These are phyloP conservation scores for Galerucella pusilla DNA, from an alignment of 2,888 invertebrate genomes.

Conservation along the genomic window DNA sequence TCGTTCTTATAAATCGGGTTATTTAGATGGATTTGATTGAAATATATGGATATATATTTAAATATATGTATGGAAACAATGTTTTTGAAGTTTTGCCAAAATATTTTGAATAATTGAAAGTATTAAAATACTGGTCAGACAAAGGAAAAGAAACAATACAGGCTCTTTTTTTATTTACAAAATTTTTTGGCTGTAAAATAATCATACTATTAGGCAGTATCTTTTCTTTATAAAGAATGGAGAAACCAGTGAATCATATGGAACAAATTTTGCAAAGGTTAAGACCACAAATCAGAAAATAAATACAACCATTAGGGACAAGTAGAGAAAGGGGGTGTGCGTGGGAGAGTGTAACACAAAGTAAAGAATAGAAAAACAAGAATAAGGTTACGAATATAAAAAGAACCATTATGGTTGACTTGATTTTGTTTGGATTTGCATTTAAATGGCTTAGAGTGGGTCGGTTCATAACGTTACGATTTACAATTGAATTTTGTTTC, in stretches of 20 bases:
- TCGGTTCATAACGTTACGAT: neutral
- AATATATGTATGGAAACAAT: no score
- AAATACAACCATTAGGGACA: slow-evolving; percentile 25
- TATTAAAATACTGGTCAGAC: no score
- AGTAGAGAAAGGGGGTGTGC: neutral
- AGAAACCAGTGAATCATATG: neutral
- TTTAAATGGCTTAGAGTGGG: slow-evolving; percentile 10
- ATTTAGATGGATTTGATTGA: no score
- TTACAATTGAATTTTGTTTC: slow-evolving; percentile 5
- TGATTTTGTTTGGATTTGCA: slow-evolving; percentile 10
- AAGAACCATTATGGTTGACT: slow-evolving; percentile 6
- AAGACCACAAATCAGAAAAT: neutral
- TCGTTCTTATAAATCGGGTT: no score
- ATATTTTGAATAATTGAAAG: no score
- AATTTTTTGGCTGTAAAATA: no score
- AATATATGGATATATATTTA: no score
- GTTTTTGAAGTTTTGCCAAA: no score
- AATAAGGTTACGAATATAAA: slow-evolving; percentile 10
- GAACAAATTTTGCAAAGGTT: neutral
- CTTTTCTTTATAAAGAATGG: neutral
- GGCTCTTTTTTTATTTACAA: no score
- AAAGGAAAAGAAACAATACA: no score
- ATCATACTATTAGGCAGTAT: no score
- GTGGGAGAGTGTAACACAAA: slow-evolving; percentile 17
- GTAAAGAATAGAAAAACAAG: slow-evolving; percentile 14